Evolutionary conservation across 2,113 vertebrate genomes (phyloP).

Genomic region (Amazona vittata): DNA sequence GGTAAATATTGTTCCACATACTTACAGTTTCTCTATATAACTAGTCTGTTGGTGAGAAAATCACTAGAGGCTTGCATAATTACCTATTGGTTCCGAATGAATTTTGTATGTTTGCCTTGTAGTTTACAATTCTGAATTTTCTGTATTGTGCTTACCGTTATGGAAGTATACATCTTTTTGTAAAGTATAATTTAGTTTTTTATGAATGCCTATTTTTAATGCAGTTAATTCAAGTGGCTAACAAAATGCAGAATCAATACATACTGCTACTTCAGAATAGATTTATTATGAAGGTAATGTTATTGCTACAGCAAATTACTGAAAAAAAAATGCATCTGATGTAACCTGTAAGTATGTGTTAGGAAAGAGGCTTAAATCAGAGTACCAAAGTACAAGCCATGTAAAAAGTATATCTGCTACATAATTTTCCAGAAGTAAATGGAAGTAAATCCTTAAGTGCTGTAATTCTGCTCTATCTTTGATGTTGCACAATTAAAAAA

Average conservation of each 20-base stretch:
- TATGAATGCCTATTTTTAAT: neutral
- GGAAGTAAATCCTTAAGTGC: neutral
- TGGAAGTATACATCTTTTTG: neutral
- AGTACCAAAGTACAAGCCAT: neutral
- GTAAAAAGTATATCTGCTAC: neutral
- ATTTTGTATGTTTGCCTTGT: neutral
- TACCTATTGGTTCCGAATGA: neutral
- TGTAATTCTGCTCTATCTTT: neutral
- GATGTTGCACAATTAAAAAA: neutral
- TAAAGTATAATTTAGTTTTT: neutral
- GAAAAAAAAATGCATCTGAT: neutral
- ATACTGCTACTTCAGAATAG: neutral
- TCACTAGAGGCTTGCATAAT: neutral
- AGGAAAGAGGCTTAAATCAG: neutral
- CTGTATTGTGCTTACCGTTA: neutral
- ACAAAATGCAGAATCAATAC: neutral
- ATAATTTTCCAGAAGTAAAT: neutral
- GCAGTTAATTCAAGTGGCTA: neutral
- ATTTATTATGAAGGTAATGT: neutral
- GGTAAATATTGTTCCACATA: neutral
- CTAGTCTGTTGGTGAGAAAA: neutral
- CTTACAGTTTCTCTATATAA: neutral
- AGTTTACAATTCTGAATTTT: neutral
- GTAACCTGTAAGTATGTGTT: neutral
- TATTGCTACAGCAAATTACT: neutral